Conservation (phyloP, 30 jellyfish, hydroid and myxozoan species). For the Nemopilema nomurai region DNA sequence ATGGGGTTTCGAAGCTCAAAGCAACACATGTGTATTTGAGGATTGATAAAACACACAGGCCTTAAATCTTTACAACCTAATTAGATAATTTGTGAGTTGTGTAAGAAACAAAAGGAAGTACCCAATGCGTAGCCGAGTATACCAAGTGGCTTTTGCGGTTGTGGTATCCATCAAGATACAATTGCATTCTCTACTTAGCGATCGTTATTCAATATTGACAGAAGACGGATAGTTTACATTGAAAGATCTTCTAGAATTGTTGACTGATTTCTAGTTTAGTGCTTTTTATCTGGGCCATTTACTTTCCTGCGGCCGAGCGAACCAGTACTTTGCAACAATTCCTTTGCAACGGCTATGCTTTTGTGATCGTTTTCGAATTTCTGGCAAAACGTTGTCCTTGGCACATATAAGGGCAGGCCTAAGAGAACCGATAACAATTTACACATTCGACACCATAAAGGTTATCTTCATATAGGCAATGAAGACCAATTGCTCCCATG, state of each 20-base stretch:
- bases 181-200: not conserved
- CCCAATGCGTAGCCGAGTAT: not conserved
- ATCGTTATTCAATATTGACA: not conserved
- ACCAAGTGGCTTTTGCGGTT: not conserved
- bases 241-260: not conserved
- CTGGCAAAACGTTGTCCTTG: too few species aligned
- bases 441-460: too few species aligned
- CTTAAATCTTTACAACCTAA: not conserved
- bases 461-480: too few species aligned
- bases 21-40: not conserved
- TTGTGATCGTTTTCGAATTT: too few species aligned
- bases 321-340: too few species aligned
- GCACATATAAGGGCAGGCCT: too few species aligned
- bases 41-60: not conserved
- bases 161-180: not conserved
- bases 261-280: too few species aligned
- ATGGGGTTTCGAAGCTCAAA: not conserved
- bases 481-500: too few species aligned
- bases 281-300: too few species aligned
- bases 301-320: too few species aligned
- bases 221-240: not conserved
- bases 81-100: not conserved
- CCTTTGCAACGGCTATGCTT: too few species aligned
- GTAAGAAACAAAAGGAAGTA: not conserved
- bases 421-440: too few species aligned